A percentile compares a stretch with the other conserved stretches of the same genome.
These are phyloP conservation scores for Pocillopora damicornis DNA, from an alignment of 64 coral and sea anemone genomes.

Conservation along the genomic window DNA sequence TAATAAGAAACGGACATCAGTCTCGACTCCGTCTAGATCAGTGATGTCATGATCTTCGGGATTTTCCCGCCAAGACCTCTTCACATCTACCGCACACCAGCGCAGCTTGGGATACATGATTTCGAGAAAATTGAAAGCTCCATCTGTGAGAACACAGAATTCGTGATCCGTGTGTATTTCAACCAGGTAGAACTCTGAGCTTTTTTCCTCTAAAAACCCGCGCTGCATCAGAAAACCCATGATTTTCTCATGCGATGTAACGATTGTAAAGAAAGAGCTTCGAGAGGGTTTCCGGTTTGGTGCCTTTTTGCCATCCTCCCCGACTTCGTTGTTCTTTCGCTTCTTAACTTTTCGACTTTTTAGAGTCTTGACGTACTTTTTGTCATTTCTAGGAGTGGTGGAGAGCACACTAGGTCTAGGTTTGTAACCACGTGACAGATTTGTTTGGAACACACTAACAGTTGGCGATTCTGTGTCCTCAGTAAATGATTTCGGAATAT, in stretches of 20 bases:
- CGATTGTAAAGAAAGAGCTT: slow-evolving; percentile 84
- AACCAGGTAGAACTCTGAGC: slow-evolving; percentile 5
- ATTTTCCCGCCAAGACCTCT: slow-evolving; percentile 64
- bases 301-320: slow-evolving; percentile 8
- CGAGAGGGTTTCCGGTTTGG: slow-evolving; percentile 57
- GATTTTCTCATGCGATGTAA: slow-evolving; percentile 61
- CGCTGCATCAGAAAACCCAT: slow-evolving; percentile 35
- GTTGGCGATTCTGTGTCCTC: slow-evolving; percentile 84
- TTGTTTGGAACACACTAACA: slow-evolving; percentile 70
- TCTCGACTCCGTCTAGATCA: slow-evolving; percentile 66
- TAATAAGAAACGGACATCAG: slow-evolving; percentile 81
- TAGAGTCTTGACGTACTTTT: slow-evolving; percentile 6
- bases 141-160: slow-evolving; percentile 63
- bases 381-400: background rate
- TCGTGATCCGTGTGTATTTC: slow-evolving; percentile 45
- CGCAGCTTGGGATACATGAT: slow-evolving; percentile 67
- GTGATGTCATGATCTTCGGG: slow-evolving; percentile 21
- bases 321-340: background rate
- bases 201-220: slow-evolving; percentile 21
- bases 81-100: slow-evolving; percentile 80
- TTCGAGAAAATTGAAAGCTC: slow-evolving; percentile 46
- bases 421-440: slow-evolving; percentile 67
- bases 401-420: slow-evolving; percentile 10
- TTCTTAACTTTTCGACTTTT: slow-evolving; percentile 1
- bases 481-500: slow-evolving; percentile 87